These are phyloP conservation scores for Mesitornis unicolor DNA, from an alignment of 2,113 vertebrate species.

Conservation along the genomic window DNA sequence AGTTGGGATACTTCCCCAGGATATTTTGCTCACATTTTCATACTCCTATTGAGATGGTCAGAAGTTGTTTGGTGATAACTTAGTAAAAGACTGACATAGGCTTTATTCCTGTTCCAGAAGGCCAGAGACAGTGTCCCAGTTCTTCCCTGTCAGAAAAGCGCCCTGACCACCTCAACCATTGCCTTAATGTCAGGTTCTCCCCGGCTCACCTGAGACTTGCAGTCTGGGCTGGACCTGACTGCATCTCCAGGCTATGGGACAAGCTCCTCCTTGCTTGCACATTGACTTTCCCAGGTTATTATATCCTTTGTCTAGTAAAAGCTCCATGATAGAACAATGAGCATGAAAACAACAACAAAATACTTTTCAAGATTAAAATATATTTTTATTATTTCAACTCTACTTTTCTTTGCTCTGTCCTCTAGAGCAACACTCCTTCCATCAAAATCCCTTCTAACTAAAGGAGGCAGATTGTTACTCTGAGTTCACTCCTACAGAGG, in stretches of 20 bases:
- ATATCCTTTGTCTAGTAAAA: neutral
- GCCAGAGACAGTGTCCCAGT: accelerated
- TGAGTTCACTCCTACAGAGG: neutral
- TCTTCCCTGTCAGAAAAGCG: neutral
- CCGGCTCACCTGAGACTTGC: neutral
- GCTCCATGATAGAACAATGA: neutral
- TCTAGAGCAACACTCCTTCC: neutral
- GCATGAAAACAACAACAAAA: neutral
- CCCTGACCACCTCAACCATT: neutral
- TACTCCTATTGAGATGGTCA: neutral
- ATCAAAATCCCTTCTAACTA: neutral
- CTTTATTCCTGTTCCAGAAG: neutral
- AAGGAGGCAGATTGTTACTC: neutral
- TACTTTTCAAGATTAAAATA: neutral
- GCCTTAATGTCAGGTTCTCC: neutral
- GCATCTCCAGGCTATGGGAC: neutral
- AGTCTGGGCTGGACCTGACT: neutral
- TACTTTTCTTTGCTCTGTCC: neutral
- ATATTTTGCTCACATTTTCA: neutral
- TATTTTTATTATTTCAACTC: neutral
- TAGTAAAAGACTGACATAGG: neutral
- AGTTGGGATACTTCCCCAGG: neutral
- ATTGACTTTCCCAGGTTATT: neutral
- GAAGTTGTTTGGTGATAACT: neutral
- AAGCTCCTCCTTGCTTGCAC: neutral